phyloP scores from a whole-genome alignment of 2,113 vertebrate species.

The Synodontis membranacea region DNA sequence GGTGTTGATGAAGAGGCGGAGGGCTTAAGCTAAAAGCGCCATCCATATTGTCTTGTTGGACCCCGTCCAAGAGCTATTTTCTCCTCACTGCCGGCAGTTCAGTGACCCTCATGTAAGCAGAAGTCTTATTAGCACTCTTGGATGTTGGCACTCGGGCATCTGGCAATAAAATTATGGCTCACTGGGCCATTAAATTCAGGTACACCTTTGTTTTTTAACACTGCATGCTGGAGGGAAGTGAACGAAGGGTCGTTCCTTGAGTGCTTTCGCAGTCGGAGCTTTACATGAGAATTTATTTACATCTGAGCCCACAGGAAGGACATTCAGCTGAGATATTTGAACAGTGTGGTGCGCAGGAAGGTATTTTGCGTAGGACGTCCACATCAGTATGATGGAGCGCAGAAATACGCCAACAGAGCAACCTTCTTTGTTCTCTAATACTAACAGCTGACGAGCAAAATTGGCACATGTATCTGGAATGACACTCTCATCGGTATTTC shows the following conservation, averaged over 20 bases:
- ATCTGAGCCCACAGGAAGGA: constrained; percentile 5
- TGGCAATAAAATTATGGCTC: constrained; percentile 39
- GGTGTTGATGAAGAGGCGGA: constrained; percentile 2
- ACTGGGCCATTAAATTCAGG: constrained; percentile 42
- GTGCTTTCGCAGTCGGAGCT: neutral
- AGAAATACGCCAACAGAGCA: neutral
- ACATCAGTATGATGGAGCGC: neutral
- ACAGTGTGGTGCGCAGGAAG: too few relatives aligned
- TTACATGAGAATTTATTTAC: constrained; percentile 11
- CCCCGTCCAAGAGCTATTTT: constrained; percentile 35
- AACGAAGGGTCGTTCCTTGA: constrained; percentile 16
- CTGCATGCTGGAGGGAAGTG: constrained; percentile 39
- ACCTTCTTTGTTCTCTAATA: neutral
- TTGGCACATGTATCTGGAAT: neutral
- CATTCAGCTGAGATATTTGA: neutral
- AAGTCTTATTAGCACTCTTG: constrained; percentile 45
- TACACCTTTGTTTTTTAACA: constrained; percentile 35
- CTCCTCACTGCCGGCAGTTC: constrained; percentile 30
- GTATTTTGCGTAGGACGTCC: neutral
- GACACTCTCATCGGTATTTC: neutral
- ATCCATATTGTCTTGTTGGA: constrained; percentile 42
- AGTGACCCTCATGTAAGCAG: constrained; percentile 46
- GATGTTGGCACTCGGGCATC: constrained; percentile 38
- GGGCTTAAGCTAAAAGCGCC: neutral
- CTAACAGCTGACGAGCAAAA: neutral